phyloP scores from a whole-genome alignment of 2,888 invertebrate species.

The Erannis defoliaria region DNA sequence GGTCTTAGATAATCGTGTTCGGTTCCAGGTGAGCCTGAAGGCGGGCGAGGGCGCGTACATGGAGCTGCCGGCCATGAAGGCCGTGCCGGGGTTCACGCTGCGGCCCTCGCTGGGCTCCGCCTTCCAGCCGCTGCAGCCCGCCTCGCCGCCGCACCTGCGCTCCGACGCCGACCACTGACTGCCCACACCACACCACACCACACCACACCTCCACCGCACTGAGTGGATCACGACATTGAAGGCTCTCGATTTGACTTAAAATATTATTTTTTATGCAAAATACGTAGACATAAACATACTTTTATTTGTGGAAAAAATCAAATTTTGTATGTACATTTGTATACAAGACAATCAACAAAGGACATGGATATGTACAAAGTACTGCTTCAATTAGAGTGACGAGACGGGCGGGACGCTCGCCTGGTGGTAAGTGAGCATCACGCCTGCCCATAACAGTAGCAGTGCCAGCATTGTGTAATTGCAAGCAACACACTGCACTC shows the following conservation, averaged over 20 bases:
- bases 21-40: conserved; percentile 88
- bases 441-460: too few species aligned
- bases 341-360: too few species aligned
- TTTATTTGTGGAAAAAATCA: too few species aligned
- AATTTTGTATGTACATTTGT: too few species aligned
- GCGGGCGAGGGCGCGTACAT: conserved; percentile 75
- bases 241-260: neutral
- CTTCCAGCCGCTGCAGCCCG: conserved; percentile 89
- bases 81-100: conserved; percentile 90
- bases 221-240: neutral
- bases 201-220: neutral
- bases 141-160: neutral
- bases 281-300: too few species aligned
- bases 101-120: conserved; percentile 93
- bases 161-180: conserved; percentile 8
- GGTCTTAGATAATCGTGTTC: neutral
- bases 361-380: too few species aligned
- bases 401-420: too few species aligned
- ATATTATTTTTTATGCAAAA: too few species aligned
- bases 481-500: too few species aligned
- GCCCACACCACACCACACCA: neutral
- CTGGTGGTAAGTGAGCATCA: too few species aligned
- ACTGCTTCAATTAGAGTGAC: too few species aligned
- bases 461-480: too few species aligned
- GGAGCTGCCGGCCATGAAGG: conserved; percentile 82